phyloP scores from a whole-genome alignment of 2,888 invertebrate genomes.

The Rhingia campestris region DNA sequence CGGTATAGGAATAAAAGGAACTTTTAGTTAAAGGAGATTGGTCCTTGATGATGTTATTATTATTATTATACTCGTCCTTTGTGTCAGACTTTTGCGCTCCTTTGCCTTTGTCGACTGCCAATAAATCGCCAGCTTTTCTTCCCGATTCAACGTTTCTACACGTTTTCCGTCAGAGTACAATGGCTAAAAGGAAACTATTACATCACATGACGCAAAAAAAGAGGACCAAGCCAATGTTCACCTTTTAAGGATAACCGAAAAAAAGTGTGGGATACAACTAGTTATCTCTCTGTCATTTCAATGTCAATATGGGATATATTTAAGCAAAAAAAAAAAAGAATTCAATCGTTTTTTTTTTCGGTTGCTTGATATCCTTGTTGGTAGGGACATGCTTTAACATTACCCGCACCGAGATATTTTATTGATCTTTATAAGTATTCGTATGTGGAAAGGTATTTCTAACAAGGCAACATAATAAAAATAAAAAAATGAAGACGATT shows the following conservation, averaged over 20 bases:
- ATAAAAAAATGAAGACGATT: slow-evolving; percentile 18
- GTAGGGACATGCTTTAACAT: slow-evolving; percentile 26
- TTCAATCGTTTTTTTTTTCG: slow-evolving; percentile 11
- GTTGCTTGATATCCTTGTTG: slow-evolving; percentile 9
- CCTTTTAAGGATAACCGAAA: slow-evolving; percentile 39
- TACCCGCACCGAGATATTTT: slow-evolving; percentile 47
- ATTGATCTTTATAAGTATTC: slow-evolving; percentile 47
- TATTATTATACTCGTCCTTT: slow-evolving; percentile 40
- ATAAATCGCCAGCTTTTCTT: slow-evolving; percentile 72
- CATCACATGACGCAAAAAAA: slow-evolving; percentile 32
- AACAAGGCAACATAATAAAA: slow-evolving; percentile 67
- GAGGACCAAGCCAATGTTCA: slow-evolving; percentile 29
- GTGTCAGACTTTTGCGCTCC: slow-evolving; percentile 28
- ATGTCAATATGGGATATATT: slow-evolving; percentile 59
- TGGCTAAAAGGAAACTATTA: slow-evolving; percentile 30
- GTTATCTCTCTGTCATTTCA: slow-evolving; percentile 65
- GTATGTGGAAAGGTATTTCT: slow-evolving; percentile 18
- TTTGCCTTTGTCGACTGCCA: slow-evolving; percentile 59
- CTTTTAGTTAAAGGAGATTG: slow-evolving; percentile 63
- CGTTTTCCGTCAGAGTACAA: slow-evolving; percentile 49
- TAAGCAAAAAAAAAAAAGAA: background rate
- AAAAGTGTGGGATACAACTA: slow-evolving; percentile 39
- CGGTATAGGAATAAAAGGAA: slow-evolving; percentile 31
- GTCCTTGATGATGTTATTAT: slow-evolving; percentile 70
- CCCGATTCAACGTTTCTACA: slow-evolving; percentile 63